Evolutionary conservation across 2,888 invertebrate genomes (phyloP).

Genomic region (Himalopsyche tibetana): DNA sequence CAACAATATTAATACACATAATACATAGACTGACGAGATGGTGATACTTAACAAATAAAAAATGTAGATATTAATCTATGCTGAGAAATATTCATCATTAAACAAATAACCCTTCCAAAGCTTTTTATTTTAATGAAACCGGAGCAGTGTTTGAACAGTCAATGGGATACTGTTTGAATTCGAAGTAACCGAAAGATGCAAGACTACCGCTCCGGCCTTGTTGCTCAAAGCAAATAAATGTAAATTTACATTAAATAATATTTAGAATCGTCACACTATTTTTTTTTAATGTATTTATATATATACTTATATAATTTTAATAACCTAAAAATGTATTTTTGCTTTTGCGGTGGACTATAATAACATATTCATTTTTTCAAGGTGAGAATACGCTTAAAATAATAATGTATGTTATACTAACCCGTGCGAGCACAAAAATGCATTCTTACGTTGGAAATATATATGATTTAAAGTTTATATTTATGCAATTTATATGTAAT

Average conservation of each 20-base stretch:
- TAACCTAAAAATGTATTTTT: constrained; percentile 5
- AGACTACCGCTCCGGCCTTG: background rate
- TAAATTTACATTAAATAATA: constrained; percentile 34
- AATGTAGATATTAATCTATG: background rate
- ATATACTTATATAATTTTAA: constrained; percentile 28
- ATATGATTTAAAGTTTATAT: constrained; percentile 29
- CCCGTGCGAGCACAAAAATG: background rate
- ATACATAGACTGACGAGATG: background rate
- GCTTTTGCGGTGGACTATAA: background rate
- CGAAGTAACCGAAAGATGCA: background rate
- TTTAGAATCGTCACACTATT: constrained; percentile 26
- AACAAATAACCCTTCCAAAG: background rate
- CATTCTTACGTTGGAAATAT: background rate
- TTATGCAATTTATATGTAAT: constrained; percentile 20
- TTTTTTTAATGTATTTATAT: constrained; percentile 22
- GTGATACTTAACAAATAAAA: background rate
- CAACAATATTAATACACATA: background rate
- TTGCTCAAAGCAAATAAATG: constrained; percentile 1
- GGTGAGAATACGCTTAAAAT: background rate
- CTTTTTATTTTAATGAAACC: background rate
- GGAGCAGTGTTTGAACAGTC: background rate
- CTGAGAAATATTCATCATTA: constrained; percentile 11
- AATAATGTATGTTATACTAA: background rate
- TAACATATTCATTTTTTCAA: background rate
- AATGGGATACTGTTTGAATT: background rate